Percentiles rank a stretch among this genome's conserved stretches.
These are phyloP conservation scores for Chaetura pelagica DNA, from an alignment of 2,113 vertebrate genomes.

Conservation along the genomic window DNA sequence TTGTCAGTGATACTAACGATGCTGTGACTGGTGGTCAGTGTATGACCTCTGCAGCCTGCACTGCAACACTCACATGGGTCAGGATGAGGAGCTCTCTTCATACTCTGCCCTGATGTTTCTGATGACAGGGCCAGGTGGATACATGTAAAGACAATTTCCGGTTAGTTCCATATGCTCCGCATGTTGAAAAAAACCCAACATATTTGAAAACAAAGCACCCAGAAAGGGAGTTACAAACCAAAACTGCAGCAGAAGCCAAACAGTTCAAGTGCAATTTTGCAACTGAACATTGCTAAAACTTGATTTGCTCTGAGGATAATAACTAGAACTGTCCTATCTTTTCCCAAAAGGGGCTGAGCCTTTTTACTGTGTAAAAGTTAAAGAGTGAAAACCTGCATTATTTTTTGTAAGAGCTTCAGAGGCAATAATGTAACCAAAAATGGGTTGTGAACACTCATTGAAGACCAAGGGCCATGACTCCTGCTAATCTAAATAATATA, in stretches of 20 bases:
- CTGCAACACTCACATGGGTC: background rate
- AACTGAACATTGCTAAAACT: background rate
- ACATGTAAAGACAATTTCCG: fast-evolving
- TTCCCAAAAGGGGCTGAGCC: background rate
- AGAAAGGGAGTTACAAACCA: background rate
- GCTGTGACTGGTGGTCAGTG: background rate
- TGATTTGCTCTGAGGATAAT: background rate
- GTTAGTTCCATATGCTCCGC: background rate
- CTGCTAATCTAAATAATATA: background rate
- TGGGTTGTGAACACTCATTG: background rate
- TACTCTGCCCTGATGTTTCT: background rate
- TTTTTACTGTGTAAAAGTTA: background rate
- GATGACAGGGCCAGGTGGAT: background rate
- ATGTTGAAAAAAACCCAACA: background rate
- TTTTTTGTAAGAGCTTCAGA: background rate
- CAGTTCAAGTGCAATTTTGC: background rate
- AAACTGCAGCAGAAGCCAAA: background rate
- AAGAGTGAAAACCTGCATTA: background rate
- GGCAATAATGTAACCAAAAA: background rate
- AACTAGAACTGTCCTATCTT: background rate
- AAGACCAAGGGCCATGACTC: background rate
- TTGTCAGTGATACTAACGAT: background rate
- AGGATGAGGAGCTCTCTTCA: background rate
- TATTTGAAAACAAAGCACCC: background rate
- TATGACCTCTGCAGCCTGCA: background rate